Conservation (phyloP, 2,797 vertebrate species). For the Centropyge bicolor region DNA sequence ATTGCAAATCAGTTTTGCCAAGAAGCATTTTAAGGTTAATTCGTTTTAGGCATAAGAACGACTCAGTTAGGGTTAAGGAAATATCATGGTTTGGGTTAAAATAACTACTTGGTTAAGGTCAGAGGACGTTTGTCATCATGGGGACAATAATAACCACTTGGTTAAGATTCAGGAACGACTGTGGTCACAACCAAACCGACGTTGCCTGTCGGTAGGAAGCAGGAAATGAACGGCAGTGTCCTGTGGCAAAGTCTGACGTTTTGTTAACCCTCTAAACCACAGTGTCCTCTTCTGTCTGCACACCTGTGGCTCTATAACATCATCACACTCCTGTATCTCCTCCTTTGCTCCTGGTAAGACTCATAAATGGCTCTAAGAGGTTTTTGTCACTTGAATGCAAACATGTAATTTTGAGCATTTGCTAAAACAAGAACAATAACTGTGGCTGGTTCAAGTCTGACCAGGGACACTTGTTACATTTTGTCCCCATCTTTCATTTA, state of each 20-base stretch:
- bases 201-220: constrained; percentile 13
- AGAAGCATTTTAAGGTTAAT: constrained; percentile 8
- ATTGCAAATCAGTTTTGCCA: neutral
- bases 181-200: constrained; percentile 16
- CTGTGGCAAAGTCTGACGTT: neutral
- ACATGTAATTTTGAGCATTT: neutral
- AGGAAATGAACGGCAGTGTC: constrained; percentile 4
- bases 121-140: constrained; percentile 21
- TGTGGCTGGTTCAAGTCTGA: neutral
- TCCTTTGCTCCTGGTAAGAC: neutral
- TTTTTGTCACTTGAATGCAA: neutral
- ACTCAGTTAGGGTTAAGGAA: constrained; percentile 4
- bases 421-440: neutral
- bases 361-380: neutral
- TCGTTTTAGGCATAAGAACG: neutral
- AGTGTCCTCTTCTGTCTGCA: neutral
- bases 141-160: constrained; percentile 19
- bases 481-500: neutral
- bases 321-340: neutral
- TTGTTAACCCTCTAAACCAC: neutral
- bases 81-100: constrained; percentile 22
- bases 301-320: neutral
- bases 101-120: constrained; percentile 30
- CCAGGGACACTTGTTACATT: neutral
- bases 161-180: constrained; percentile 14